phyloP scores from a whole-genome alignment of 1,140 invertebrate genomes.

The Magallana gigas region DNA sequence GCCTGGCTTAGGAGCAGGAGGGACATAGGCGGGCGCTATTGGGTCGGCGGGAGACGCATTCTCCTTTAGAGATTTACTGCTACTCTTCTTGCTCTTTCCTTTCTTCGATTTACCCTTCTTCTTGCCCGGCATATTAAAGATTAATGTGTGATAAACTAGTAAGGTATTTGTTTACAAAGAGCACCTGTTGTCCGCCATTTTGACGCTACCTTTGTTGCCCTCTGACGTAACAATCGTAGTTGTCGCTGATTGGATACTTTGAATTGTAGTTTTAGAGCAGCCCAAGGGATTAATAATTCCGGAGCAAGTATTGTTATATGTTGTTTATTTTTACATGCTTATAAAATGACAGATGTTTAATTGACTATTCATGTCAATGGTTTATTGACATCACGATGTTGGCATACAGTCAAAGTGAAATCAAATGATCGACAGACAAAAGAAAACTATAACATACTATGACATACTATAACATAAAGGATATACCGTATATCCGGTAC shows the following conservation, averaged over 20 bases:
- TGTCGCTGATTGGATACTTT: neutral
- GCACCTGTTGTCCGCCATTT: constrained; percentile 61
- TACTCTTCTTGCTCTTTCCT: constrained; percentile 66
- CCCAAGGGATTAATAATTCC: no score
- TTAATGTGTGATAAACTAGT: neutral
- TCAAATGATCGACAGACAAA: no score
- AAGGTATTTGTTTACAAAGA: constrained; percentile 1
- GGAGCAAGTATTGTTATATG: no score
- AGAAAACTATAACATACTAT: no score
- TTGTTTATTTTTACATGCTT: no score
- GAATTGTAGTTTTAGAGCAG: no score
- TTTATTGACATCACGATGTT: no score
- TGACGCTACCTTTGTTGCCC: constrained; percentile 63
- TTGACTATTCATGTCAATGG: no score
- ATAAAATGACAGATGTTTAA: no score
- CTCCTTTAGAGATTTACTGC: constrained; percentile 56
- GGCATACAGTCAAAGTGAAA: no score
- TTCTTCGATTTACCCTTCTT: constrained; percentile 67
- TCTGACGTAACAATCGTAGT: constrained; percentile 43
- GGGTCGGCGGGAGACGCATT: constrained; percentile 58
- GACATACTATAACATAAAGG: no score
- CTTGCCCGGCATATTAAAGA: constrained; percentile 63
- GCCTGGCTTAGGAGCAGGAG: constrained; percentile 68
- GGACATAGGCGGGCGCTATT: constrained; percentile 62
- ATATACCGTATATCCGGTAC: no score